These are phyloP conservation scores for Sialia sialis DNA, from an alignment of 2,113 vertebrate genomes.

Conservation along the genomic window DNA sequence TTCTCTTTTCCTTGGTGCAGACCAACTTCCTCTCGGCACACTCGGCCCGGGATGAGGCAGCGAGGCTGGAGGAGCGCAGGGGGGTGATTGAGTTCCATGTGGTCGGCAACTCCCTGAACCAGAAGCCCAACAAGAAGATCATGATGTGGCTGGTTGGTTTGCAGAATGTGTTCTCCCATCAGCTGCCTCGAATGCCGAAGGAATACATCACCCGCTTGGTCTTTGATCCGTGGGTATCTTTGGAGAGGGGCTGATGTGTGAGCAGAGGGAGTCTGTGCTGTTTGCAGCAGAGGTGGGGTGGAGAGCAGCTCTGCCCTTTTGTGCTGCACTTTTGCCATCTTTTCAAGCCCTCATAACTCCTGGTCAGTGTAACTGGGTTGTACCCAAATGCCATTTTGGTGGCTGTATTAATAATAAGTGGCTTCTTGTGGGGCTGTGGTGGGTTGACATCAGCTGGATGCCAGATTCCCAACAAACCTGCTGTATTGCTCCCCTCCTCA, in stretches of 20 bases:
- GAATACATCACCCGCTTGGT: conserved; percentile 98
- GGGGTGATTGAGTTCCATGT: conserved; percentile 98
- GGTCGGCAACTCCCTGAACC: conserved; percentile 93
- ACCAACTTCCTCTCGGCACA: conserved; percentile 93
- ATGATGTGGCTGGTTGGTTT: conserved; percentile 98
- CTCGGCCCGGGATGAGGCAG: conserved; percentile 92
- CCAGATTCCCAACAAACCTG: background rate
- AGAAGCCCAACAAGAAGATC: conserved; percentile 97
- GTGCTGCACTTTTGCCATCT: background rate
- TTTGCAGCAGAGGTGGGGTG: background rate
- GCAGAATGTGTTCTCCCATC: conserved; percentile 98
- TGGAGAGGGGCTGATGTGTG: background rate
- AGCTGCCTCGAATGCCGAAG: conserved; percentile 97
- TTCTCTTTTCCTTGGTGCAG: conserved; percentile 59
- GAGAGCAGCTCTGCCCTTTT: background rate
- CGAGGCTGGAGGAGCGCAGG: conserved; percentile 90
- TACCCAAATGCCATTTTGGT: background rate
- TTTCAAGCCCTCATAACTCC: background rate
- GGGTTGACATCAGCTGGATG: background rate
- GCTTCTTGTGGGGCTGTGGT: background rate
- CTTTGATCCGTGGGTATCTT: conserved; percentile 90
- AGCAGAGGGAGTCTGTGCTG: background rate
- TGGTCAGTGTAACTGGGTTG: background rate
- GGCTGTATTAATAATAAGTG: background rate
- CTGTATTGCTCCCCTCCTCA: background rate